Evolutionary conservation across 1,140 invertebrate genomes (phyloP).

Genomic region (Drosophila sturtevanti): DNA sequence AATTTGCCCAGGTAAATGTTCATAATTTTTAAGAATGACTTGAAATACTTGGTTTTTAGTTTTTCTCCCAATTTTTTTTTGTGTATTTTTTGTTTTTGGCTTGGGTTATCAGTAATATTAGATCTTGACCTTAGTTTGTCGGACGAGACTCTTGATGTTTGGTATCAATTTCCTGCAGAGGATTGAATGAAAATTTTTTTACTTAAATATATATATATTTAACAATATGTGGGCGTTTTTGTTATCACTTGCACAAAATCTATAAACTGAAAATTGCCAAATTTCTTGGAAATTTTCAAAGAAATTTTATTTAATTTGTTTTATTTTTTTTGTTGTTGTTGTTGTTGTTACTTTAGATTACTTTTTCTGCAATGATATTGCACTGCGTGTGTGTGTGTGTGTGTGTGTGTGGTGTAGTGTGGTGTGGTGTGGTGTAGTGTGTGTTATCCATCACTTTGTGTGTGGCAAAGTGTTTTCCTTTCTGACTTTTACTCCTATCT

Average conservation of each 20-base stretch:
- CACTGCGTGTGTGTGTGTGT: conserved; percentile 44
- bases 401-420: conserved; percentile 36
- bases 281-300: conserved; percentile 51
- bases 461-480: conserved; percentile 46
- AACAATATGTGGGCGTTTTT: conserved; percentile 54
- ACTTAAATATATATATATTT: conserved; percentile 10
- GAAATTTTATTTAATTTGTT: conserved; percentile 29
- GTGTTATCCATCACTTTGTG: conserved; percentile 33
- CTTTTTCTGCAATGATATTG: conserved; percentile 58
- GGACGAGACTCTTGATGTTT: conserved; percentile 55
- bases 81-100: conserved; percentile 28
- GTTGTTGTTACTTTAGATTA: background rate
- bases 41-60: conserved; percentile 40
- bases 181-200: conserved; percentile 74
- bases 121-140: conserved; percentile 58
- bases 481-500: background rate
- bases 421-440: conserved; percentile 34
- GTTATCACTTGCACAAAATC: conserved; percentile 54
- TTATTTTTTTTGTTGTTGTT: too few relatives aligned
- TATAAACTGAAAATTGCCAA: conserved; percentile 57
- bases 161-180: conserved; percentile 73
- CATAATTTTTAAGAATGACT: conserved; percentile 82
- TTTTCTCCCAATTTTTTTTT: conserved; percentile 29
- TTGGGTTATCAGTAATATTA: conserved; percentile 54
- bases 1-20: conserved; percentile 79